Base-by-base conservation (phyloP, 2,888 invertebrate genomes). In the Ichneumon xanthorius region DNA sequence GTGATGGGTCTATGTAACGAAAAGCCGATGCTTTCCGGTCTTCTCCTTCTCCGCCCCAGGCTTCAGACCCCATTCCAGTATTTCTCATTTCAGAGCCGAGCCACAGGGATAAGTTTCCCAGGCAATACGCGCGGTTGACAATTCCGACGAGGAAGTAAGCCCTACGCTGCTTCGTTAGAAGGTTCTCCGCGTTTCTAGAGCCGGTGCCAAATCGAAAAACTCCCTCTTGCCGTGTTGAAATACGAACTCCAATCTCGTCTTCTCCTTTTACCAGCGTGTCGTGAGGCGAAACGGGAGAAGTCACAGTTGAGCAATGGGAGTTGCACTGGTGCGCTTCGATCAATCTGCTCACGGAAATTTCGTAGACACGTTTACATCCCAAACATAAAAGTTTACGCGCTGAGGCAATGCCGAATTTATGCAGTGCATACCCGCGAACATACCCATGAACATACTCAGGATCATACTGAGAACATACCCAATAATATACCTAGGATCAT, bases 141-240 rank as follows among this genome's bases (percentile, higher is more conserved):
- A 63, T 68, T 68, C 26, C 26, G 6, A n/a, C 61, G 30, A 63
- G 30, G 61, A 30, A 14, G 61, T 7, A 33, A 33, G 30, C 61
- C 30, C 61, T 30, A 16, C 61, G 61, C 61, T 63, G 61, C 61
- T 63, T 63, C 26, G 61, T 63, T 68, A 45, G 45, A 68, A 68
- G 68, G 4, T 68, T n/a, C 40, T 26, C 67, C 40, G 37, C 67
- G 9, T 40, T 26, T 68, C 45, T 11, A 48, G 48, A 19, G 9
- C 16, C 45, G 48, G 30, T 68, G 68, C 68, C 68, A 48, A 68
- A 68, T 68, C 68, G 22, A 48, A 48, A 68, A 68, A 68, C 68
- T 68, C 45, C 14, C 45, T 63, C 61, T 63, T 33, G 30, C 33
- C 26, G 9, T 22, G 45, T 16, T 14, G 45, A 68, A 19, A 68